phyloP scores from a whole-genome alignment of 1,140 invertebrate genomes.

The Pseudomyrmex cubaensis region DNA sequence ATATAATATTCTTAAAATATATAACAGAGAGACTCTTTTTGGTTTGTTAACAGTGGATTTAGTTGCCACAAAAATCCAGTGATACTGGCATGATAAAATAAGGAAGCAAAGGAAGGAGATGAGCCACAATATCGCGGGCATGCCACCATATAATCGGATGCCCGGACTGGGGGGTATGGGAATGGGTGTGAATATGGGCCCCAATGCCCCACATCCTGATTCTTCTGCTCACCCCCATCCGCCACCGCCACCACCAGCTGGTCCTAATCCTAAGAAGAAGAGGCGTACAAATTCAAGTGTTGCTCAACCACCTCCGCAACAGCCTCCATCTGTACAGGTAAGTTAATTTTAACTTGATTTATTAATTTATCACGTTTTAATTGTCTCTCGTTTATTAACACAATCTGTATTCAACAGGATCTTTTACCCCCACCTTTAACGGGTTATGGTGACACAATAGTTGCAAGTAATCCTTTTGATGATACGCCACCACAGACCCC shows the following conservation, averaged over 20 bases:
- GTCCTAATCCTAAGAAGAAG: constrained; percentile 88
- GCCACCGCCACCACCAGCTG: constrained; percentile 84
- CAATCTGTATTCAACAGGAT: constrained; percentile 81
- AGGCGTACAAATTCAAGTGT: constrained; percentile 85
- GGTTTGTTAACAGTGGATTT: constrained; percentile 46
- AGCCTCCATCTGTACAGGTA: constrained; percentile 85
- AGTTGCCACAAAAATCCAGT: constrained; percentile 64
- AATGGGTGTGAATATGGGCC: constrained; percentile 84
- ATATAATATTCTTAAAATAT: not conserved
- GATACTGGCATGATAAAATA: constrained; percentile 83
- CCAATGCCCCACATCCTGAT: constrained; percentile 85
- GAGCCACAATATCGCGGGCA: constrained; percentile 86
- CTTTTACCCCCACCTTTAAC: constrained; percentile 92
- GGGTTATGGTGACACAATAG: constrained; percentile 96
- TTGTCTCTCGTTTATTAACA: not conserved
- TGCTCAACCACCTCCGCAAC: constrained; percentile 84
- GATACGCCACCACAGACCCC: constrained; percentile 91
- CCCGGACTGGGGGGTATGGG: constrained; percentile 84
- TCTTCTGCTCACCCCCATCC: constrained; percentile 84
- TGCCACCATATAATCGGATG: constrained; percentile 85
- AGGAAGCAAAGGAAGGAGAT: constrained; percentile 82
- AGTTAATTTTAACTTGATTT: not conserved
- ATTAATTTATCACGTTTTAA: not conserved
- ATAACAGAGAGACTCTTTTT: not conserved
- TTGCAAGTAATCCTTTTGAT: constrained; percentile 98